Evolutionary conservation across 1,140 invertebrate species (phyloP).

Genomic region (fruit fly (Drosophila melanogaster)): Release_6_plus_ISO1_MT NT_037436.4:14142501-14143000

Average conservation of each 20-base stretch:
- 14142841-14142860: conserved; percentile 20
- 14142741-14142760: conserved; percentile 75
- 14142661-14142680: conserved; percentile 62
- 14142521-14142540: conserved; percentile 80
- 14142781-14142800: conserved; percentile 61
- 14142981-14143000: neutral
- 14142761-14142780: conserved; percentile 76
- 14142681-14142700: conserved; percentile 76
- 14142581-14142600: conserved; percentile 12
- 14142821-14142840: conserved; percentile 5
- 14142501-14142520: conserved; percentile 70
- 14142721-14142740: conserved; percentile 68
- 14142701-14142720: conserved; percentile 78
- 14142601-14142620: conserved; percentile 70
- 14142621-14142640: conserved; percentile 75
- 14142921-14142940: conserved; percentile 32
- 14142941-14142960: neutral
- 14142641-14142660: conserved; percentile 74
- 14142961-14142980: too few species aligned
- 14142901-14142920: conserved; percentile 57
- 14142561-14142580: conserved; percentile 32
- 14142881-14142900: conserved; percentile 60
- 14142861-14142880: conserved; percentile 68
- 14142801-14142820: conserved; percentile 46
- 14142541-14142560: conserved; percentile 62